These are phyloP conservation scores for Pentalonia nigronervosa DNA, from an alignment of 1,140 invertebrate genomes.

Conservation along the genomic window DNA sequence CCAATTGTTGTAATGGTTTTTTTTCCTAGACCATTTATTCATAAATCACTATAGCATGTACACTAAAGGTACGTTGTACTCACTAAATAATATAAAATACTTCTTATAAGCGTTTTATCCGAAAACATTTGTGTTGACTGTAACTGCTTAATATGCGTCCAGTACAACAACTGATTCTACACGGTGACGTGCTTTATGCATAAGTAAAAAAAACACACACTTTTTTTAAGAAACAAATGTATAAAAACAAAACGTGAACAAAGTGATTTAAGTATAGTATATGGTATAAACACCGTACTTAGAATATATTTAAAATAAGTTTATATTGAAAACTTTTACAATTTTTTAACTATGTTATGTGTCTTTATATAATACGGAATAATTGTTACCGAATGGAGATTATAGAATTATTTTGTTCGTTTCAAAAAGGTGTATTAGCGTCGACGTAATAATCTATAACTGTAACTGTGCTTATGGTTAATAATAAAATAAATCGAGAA, in stretches of 20 bases:
- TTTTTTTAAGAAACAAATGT: background rate
- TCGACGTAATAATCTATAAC: background rate
- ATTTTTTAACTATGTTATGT: background rate
- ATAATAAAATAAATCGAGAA: background rate
- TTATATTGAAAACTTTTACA: background rate
- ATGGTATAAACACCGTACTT: background rate
- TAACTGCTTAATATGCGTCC: background rate
- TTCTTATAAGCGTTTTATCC: background rate
- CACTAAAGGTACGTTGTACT: background rate
- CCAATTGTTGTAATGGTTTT: slow-evolving; percentile 35
- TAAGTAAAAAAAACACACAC: background rate
- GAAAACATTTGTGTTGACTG: background rate
- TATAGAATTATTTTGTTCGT: background rate
- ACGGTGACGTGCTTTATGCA: fast-evolving
- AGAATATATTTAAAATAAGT: background rate
- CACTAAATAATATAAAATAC: background rate
- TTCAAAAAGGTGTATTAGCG: background rate
- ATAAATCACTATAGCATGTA: background rate
- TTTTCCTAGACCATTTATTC: background rate
- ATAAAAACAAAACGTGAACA: background rate
- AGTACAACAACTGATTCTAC: background rate
- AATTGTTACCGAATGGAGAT: background rate
- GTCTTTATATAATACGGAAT: background rate
- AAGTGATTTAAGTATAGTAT: background rate
- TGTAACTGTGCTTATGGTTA: background rate